Evolutionary conservation across 2,888 invertebrate species (phyloP), one percentile per base, ranked within the genome.

Genomic region (Drosophila acutilabella): DNA sequence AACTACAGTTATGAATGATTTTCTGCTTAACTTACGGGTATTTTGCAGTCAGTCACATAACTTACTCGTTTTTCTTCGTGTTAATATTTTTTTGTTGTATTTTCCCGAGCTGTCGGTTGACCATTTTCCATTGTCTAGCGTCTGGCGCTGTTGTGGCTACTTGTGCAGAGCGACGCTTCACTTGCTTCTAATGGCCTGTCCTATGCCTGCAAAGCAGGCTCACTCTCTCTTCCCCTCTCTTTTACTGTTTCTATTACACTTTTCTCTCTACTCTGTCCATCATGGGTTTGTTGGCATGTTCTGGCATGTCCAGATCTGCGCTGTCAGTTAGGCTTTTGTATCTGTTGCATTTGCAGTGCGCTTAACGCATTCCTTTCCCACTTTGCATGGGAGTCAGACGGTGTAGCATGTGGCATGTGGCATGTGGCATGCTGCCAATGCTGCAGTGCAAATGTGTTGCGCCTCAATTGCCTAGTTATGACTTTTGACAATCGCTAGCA

Each of bases 261-360:
- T 30, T 8, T 8, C 30, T 7, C 30, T 7, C 30, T 26, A 7
- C 7, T 30, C 30, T 30, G 30, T 30, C 30, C 30, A 30, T 30
- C 30, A 30, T 30, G 30, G 30, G 30, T 30, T 30, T 30, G 18
- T n/a, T 14, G 48, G 16, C 41, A 41, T 16, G 41, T 41, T 16
- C 33, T 38, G 36, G 52, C 38, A 42, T 61, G 40, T 47, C 16
- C 54, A 40, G 52, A 14, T 42, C 33, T 18, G 18, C n/a, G 44
- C 57, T 61, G 67, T 76, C 70, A 56, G 54, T 41, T 41, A 33
- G 53, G 30, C 64, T 53, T 58, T 61, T 64, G 72, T 64, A 71
- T 75, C 74, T 75, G 74, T 74, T 74, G 74, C 74, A 71, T 71
- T 74, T 74, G 60, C 74, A 41, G 61, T 56, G 74, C 59, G 61